phyloP scores from a whole-genome alignment of 2,797 vertebrate species.

The Channa striata region DNA sequence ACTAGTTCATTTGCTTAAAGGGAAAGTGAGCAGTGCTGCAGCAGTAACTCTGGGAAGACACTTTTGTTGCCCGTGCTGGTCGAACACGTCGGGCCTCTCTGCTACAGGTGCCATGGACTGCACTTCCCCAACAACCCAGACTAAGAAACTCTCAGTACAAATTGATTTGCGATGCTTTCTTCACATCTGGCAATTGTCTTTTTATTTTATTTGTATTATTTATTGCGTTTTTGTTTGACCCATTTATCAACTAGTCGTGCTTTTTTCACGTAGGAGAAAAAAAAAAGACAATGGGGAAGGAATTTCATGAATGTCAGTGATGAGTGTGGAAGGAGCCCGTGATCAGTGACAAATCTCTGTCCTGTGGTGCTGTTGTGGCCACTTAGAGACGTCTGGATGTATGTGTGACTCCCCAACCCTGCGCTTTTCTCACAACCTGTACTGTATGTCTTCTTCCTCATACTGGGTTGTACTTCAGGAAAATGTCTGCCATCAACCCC shows the following conservation, averaged over 20 bases:
- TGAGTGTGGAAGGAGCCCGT: constrained; percentile 72
- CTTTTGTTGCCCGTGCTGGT: constrained; percentile 63
- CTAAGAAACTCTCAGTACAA: constrained; percentile 41
- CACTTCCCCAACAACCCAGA: constrained; percentile 57
- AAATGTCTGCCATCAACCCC: constrained; percentile 81
- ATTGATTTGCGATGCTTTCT: constrained; percentile 62
- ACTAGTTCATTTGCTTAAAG: constrained; percentile 35
- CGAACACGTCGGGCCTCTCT: constrained; percentile 64
- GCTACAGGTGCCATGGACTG: constrained; percentile 68
- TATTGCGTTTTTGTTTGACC: constrained; percentile 70
- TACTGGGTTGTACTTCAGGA: constrained; percentile 83
- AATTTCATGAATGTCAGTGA: constrained; percentile 76
- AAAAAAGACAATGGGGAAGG: constrained; percentile 47
- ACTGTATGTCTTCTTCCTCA: constrained; percentile 79
- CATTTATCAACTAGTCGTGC: constrained; percentile 51
- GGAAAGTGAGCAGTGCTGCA: constrained; percentile 61
- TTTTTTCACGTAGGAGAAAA: constrained; percentile 21
- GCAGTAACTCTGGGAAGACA: constrained; percentile 72
- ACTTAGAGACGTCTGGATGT: constrained; percentile 73
- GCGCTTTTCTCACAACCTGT: constrained; percentile 66
- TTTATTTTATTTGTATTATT: constrained; percentile 73
- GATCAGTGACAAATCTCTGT: constrained; percentile 70
- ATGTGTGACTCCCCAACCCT: constrained; percentile 58
- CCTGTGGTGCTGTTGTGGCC: constrained; percentile 61
- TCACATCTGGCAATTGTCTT: constrained; percentile 63